Conservation (phyloP, 1,140 invertebrate species). For the Drosophila lacertosa region DNA sequence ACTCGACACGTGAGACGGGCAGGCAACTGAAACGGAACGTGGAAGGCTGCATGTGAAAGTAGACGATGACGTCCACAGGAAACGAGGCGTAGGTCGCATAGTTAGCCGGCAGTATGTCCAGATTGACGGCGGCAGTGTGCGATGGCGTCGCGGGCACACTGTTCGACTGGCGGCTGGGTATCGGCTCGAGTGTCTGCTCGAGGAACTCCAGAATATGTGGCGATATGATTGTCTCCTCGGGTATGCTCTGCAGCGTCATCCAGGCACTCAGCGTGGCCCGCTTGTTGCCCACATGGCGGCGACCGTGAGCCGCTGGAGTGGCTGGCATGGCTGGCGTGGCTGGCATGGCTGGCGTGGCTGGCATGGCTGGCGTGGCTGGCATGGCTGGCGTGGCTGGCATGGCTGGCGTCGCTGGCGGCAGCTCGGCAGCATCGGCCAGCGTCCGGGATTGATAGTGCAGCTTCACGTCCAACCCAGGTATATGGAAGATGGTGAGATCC, state of each 20-base stretch:
- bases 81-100: constrained; percentile 95
- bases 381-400: constrained; percentile 19
- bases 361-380: constrained; percentile 3
- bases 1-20: constrained; percentile 97
- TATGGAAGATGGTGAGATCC: constrained; percentile 96
- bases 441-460: constrained; percentile 95
- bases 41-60: constrained; percentile 98
- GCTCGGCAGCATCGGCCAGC: constrained; percentile 85
- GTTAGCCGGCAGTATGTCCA: constrained; percentile 87
- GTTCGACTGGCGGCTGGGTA: constrained; percentile 88
- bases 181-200: constrained; percentile 97
- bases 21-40: constrained; percentile 98
- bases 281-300: constrained; percentile 91
- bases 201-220: constrained; percentile 97
- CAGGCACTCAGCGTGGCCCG: constrained; percentile 97
- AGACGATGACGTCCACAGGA: constrained; percentile 99
- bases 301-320: no score
- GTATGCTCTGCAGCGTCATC: constrained; percentile 97
- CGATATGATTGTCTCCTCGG: constrained; percentile 97
- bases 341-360: constrained; percentile 49
- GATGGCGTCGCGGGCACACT: constrained; percentile 67
- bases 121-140: constrained; percentile 78
- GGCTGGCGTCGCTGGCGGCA: constrained; percentile 51
- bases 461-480: constrained; percentile 97
- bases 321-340: constrained; percentile 1